Evolutionary conservation across 2,113 vertebrate genomes (phyloP), one percentile per base, ranked within the genome.

Genomic region (Syngnathus typhle): DNA sequence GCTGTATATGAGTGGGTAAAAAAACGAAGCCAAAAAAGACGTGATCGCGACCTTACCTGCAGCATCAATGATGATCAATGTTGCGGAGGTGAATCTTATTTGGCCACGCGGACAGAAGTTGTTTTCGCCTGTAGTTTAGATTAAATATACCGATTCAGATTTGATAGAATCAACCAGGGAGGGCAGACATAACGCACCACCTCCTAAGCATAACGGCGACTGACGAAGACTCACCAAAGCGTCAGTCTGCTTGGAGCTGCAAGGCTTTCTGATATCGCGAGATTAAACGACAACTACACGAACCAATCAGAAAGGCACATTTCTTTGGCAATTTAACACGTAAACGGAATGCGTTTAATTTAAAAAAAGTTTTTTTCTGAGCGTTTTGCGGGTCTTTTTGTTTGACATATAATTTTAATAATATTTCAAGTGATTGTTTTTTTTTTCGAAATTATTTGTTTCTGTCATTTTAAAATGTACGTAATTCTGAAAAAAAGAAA

Each of bases 231-330:
- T 0, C n/a, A 8, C 4, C n/a, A 44, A 27, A 21, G n/a, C 7
- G 21, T 10, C 8, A 43, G 44, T 16, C 21, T 44, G 41, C 39
- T 23, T 44, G 39, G 60, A 44, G 60, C 11, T 23, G 39, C 39
- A 74, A 74, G 60, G 65, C 61, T 73, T 2, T 43, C 5, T 3
- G n/a, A 16, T 66, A 84, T 78, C 90, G 91, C 91, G 91, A 91
- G 75, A 85, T 0, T 43, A 0, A 1, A 47, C 77, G 82, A 75
- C 78, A 83, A 12, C 44, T 56, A 6, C 2, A 9, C 1, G 7
- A 27, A 39, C 89, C 89, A 90, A 83, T 89, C 70, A 87, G 19
- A 85, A 55, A 0, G 64, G 21, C 16, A n/a, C 9, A 21, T 61
- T 23, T 61, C 19, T 41, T 21, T 41, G 60, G 9, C 39, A 62